These are phyloP conservation scores for Drosophila niveifrons DNA, from an alignment of 2,888 invertebrate genomes.

Conservation along the genomic window DNA sequence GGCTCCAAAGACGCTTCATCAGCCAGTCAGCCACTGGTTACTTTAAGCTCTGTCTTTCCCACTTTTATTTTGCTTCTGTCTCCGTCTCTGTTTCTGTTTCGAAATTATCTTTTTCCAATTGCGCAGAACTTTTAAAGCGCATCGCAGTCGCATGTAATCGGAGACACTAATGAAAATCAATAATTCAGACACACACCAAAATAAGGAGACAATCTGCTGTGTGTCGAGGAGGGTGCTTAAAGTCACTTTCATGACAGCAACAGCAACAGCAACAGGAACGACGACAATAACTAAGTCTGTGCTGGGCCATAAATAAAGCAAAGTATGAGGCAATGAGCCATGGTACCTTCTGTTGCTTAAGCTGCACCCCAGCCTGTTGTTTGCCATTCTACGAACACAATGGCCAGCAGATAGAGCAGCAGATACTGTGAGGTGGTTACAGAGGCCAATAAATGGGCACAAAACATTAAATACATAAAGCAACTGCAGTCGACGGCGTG, in stretches of 20 bases:
- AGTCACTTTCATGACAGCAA: constrained; percentile 54
- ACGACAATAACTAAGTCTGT: constrained; percentile 41
- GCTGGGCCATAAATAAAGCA: constrained; percentile 66
- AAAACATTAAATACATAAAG: constrained; percentile 59
- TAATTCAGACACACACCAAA: constrained; percentile 69
- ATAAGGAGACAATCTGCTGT: constrained; percentile 3
- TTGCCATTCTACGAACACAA: constrained; percentile 35
- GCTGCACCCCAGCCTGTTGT: constrained; percentile 41
- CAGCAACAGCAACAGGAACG: constrained; percentile 9
- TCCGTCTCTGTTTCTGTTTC: constrained; percentile 22
- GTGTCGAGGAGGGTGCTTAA: constrained; percentile 50
- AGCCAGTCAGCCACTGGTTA: constrained; percentile 3
- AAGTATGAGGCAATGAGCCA: constrained; percentile 59
- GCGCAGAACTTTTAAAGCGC: constrained; percentile 42
- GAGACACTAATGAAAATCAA: constrained; percentile 78
- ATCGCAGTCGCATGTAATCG: constrained; percentile 55
- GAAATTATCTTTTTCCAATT: constrained; percentile 52
- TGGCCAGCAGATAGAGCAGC: constrained; percentile 4
- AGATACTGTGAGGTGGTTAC: neutral
- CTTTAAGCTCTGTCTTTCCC: constrained; percentile 30
- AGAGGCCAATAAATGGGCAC: constrained; percentile 62
- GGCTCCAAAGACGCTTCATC: constrained; percentile 22
- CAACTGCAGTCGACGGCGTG: constrained; percentile 64
- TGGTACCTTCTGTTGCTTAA: constrained; percentile 62
- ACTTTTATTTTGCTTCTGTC: neutral